Conservation (phyloP, 2,888 invertebrate species). For the Mythimna loreyi region DNA sequence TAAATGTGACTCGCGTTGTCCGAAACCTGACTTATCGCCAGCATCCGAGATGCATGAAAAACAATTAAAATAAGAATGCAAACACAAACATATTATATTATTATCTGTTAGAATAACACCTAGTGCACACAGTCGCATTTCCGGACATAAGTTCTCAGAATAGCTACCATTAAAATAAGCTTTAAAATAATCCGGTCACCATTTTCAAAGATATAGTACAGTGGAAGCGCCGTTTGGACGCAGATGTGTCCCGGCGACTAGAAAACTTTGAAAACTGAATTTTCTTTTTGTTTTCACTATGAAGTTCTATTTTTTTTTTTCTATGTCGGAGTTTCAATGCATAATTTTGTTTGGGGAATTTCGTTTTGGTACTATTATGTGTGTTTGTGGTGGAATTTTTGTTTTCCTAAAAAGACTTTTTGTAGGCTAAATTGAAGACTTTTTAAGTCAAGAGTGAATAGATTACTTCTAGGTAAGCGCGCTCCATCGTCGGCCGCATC, state of each 20-base stretch:
- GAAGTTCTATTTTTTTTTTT: slow-evolving; percentile 42
- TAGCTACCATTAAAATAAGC: slow-evolving; percentile 78
- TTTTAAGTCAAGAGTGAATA: too few species aligned
- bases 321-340: slow-evolving; percentile 30
- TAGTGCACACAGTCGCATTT: slow-evolving; percentile 67
- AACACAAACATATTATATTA: slow-evolving; percentile 41
- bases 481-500: too few species aligned
- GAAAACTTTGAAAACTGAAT: slow-evolving; percentile 58
- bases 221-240: slow-evolving; percentile 67
- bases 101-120: slow-evolving; percentile 61
- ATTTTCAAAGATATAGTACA: slow-evolving; percentile 73
- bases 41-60: background rate
- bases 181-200: slow-evolving; percentile 79
- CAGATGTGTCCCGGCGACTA: slow-evolving; percentile 68
- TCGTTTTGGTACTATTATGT: background rate
- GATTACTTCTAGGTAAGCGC: too few species aligned
- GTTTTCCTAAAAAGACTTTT: background rate
- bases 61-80: slow-evolving; percentile 12
- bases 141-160: slow-evolving; percentile 71
- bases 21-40: background rate
- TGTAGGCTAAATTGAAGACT: background rate
- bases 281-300: slow-evolving; percentile 57
- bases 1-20: background rate
- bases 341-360: slow-evolving; percentile 26
- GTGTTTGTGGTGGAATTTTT: background rate